Evolutionary conservation across 2,797 vertebrate genomes (phyloP).

Genomic region (Coccyzus lansbergi): DNA sequence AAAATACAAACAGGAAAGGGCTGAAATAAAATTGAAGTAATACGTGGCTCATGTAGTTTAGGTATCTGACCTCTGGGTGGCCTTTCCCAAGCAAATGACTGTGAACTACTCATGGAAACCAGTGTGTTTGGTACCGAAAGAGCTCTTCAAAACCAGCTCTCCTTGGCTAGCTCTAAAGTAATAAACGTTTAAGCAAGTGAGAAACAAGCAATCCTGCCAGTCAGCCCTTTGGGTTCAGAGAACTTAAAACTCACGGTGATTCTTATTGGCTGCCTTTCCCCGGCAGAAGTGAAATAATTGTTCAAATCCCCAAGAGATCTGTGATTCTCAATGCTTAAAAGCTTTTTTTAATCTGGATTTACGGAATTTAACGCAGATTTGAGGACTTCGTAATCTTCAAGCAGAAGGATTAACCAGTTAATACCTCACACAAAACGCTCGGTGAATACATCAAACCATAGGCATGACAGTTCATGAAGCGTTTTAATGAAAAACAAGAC

Average conservation of each 20-base stretch:
- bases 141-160: background rate
- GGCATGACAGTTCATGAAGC: slow-evolving; percentile 34
- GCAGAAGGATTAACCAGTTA: slow-evolving; percentile 75
- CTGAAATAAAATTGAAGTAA: background rate
- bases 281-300: slow-evolving; percentile 51
- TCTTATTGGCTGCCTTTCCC: slow-evolving; percentile 49
- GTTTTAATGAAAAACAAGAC: slow-evolving; percentile 60
- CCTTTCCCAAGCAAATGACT: background rate
- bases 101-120: background rate
- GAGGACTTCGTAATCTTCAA: slow-evolving; percentile 70
- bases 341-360: slow-evolving; percentile 78
- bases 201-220: background rate
- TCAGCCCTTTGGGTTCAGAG: background rate
- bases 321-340: slow-evolving; percentile 60
- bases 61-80: background rate
- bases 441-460: slow-evolving; percentile 50
- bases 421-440: slow-evolving; percentile 60
- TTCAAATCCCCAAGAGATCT: slow-evolving; percentile 50
- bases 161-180: background rate
- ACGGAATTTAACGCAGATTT: slow-evolving; percentile 69
- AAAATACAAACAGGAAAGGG: background rate
- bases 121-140: background rate
- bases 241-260: slow-evolving; percentile 32
- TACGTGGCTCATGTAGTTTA: background rate
- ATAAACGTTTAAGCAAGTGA: slow-evolving; percentile 4